Evolutionary conservation across 1,140 invertebrate genomes (phyloP).

Genomic region (Trichoplusia ni): DNA sequence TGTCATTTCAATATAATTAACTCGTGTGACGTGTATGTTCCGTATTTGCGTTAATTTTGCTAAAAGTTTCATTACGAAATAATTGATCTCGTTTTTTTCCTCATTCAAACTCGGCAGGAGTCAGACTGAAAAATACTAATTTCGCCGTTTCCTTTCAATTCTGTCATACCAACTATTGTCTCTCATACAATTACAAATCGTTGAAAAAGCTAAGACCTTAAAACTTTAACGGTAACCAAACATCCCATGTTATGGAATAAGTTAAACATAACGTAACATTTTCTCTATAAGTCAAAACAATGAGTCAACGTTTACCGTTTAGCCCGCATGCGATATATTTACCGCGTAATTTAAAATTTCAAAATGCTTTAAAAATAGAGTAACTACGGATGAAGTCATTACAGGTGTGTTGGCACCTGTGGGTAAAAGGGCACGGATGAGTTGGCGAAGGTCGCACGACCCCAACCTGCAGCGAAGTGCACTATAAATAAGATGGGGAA

Average conservation of each 20-base stretch:
- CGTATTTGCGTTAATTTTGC: slow-evolving; percentile 41
- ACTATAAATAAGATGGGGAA: slow-evolving; percentile 37
- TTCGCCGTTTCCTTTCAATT: no score
- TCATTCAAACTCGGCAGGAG: no score
- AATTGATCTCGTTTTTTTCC: not conserved
- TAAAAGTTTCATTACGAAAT: slow-evolving; percentile 7
- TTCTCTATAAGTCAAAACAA: slow-evolving; percentile 15
- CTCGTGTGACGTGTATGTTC: slow-evolving; percentile 48
- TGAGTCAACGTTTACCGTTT: slow-evolving; percentile 28
- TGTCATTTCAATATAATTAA: slow-evolving; percentile 74
- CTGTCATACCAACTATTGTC: no score
- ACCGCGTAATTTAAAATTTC: not conserved
- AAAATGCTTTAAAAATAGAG: slow-evolving; percentile 33
- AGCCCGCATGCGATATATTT: slow-evolving; percentile 8
- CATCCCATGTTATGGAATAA: not conserved
- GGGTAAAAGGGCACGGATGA: slow-evolving; percentile 48
- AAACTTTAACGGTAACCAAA: not conserved
- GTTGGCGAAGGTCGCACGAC: slow-evolving; percentile 52
- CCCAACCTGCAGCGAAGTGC: slow-evolving; percentile 25
- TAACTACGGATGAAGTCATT: slow-evolving; percentile 38
- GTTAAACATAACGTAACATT: not conserved
- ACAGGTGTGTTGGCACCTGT: slow-evolving; percentile 74
- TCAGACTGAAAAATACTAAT: no score
- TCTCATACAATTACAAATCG: not conserved
- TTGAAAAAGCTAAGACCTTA: not conserved